Conservation (phyloP, 2,888 invertebrate genomes). For the Choristoneura rosaceana region DNA sequence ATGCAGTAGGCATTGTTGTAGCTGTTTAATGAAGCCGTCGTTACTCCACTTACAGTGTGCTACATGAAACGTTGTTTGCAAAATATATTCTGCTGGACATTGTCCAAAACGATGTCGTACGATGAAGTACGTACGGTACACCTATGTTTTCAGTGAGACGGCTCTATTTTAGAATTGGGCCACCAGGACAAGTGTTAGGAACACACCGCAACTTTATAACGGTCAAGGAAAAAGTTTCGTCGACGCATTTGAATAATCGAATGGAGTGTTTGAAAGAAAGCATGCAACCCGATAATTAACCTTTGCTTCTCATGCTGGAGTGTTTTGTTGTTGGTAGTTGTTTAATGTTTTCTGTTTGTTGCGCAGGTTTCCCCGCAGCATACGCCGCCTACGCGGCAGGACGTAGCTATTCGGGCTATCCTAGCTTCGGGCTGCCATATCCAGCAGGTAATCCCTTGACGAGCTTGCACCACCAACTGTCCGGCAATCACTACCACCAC, state of each 20-base stretch:
- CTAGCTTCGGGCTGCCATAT: slow-evolving; percentile 99
- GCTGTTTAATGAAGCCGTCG: slow-evolving; percentile 59
- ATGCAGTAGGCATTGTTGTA: slow-evolving; percentile 56
- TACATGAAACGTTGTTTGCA: slow-evolving; percentile 78
- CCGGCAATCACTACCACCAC: slow-evolving; percentile 87
- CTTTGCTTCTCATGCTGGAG: slow-evolving; percentile 56
- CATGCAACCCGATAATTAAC: slow-evolving; percentile 68
- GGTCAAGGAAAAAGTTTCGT: slow-evolving; percentile 57
- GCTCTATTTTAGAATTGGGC: slow-evolving; percentile 76
- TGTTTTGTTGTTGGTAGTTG: slow-evolving; percentile 44
- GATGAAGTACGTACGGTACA: slow-evolving; percentile 63
- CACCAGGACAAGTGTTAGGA: slow-evolving; percentile 65
- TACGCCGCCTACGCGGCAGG: slow-evolving; percentile 98
- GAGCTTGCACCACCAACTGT: slow-evolving; percentile 91
- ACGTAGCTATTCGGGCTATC: slow-evolving; percentile 98
- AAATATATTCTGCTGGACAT: slow-evolving; percentile 77
- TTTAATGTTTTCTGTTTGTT: slow-evolving; percentile 72
- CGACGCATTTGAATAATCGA: slow-evolving; percentile 50
- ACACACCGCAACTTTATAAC: slow-evolving; percentile 61
- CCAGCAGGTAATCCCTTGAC: slow-evolving; percentile 97
- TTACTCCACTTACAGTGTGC: slow-evolving; percentile 67
- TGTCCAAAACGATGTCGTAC: slow-evolving; percentile 78
- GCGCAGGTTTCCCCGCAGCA: slow-evolving; percentile 96
- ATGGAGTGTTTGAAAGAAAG: slow-evolving; percentile 56
- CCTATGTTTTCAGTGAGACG: slow-evolving; percentile 72